phyloP scores from a whole-genome alignment of 2,888 invertebrate genomes.

The Drosophila recens region DNA sequence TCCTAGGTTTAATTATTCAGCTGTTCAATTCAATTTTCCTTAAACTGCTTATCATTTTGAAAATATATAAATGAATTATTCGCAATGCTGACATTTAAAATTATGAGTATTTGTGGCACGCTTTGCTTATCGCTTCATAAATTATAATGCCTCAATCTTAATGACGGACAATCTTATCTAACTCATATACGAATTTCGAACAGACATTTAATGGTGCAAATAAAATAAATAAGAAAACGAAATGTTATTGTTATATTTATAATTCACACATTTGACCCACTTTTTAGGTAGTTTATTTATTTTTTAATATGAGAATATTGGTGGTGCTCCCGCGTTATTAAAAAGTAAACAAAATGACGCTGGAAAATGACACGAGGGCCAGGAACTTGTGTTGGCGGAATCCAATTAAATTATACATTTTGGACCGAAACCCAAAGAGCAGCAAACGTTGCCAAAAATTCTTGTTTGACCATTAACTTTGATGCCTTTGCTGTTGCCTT shows the following conservation, averaged over 20 bases:
- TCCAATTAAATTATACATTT: constrained; percentile 49
- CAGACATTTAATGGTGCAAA: constrained; percentile 15
- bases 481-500: constrained; percentile 33
- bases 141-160: constrained; percentile 25
- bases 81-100: constrained; percentile 4
- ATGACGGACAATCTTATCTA: constrained; percentile 42
- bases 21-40: too few species aligned
- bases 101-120: constrained; percentile 20
- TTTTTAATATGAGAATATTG: constrained; percentile 28
- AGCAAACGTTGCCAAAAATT: constrained; percentile 31
- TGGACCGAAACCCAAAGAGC: neutral
- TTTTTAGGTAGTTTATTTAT: constrained; percentile 41
- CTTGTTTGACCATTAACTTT: constrained; percentile 51
- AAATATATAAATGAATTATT: neutral
- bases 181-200: constrained; percentile 6
- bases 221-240: constrained; percentile 8
- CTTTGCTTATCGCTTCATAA: constrained; percentile 42
- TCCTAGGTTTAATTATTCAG: too few species aligned
- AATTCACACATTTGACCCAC: constrained; percentile 45
- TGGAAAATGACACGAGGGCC: constrained; percentile 7
- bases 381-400: constrained; percentile 13
- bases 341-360: constrained; percentile 43
- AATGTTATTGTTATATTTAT: constrained; percentile 37
- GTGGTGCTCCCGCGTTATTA: constrained; percentile 14
- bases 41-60: neutral